A percentile compares a stretch with the other conserved stretches of the same genome.
Conservation (phyloP, 2,888 invertebrate genomes). For the Synergus itoensis region DNA sequence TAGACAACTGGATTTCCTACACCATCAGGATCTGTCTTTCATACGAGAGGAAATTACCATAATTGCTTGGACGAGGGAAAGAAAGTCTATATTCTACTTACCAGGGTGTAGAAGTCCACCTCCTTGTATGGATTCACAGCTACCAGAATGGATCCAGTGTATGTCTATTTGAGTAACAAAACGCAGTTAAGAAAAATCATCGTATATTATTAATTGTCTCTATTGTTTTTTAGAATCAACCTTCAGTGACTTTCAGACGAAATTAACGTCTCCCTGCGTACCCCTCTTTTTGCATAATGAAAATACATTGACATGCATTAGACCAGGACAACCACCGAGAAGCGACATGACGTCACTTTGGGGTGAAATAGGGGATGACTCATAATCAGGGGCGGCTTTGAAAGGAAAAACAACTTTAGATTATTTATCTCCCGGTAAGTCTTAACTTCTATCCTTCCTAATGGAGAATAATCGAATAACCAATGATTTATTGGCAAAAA, state of each 20-base stretch:
- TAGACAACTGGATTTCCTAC: constrained; percentile 19
- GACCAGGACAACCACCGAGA: constrained; percentile 37
- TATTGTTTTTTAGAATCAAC: not conserved
- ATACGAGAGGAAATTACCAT: constrained; percentile 13
- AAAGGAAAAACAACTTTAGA: not conserved
- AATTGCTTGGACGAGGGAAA: constrained; percentile 32
- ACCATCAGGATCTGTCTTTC: constrained; percentile 32
- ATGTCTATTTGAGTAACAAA: constrained; percentile 83
- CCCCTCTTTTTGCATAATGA: constrained; percentile 60
- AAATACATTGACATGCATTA: constrained; percentile 61
- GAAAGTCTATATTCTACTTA: constrained; percentile 79
- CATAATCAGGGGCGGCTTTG: constrained; percentile 49
- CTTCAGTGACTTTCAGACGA: not conserved
- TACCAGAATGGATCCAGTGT: constrained; percentile 94
- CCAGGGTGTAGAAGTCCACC: constrained; percentile 92
- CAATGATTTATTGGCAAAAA: not conserved
- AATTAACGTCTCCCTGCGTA: not conserved
- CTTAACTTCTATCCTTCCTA: not conserved
- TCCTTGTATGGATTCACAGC: constrained; percentile 97
- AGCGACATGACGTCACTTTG: constrained; percentile 62
- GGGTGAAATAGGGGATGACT: constrained; percentile 62
- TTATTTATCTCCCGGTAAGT: not conserved
- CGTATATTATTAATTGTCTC: not conserved
- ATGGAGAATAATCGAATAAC: not conserved
- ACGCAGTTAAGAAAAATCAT: constrained; percentile 76